Evolutionary conservation across 2,113 vertebrate genomes (phyloP).

Genomic region (Lynx canadensis): DNA sequence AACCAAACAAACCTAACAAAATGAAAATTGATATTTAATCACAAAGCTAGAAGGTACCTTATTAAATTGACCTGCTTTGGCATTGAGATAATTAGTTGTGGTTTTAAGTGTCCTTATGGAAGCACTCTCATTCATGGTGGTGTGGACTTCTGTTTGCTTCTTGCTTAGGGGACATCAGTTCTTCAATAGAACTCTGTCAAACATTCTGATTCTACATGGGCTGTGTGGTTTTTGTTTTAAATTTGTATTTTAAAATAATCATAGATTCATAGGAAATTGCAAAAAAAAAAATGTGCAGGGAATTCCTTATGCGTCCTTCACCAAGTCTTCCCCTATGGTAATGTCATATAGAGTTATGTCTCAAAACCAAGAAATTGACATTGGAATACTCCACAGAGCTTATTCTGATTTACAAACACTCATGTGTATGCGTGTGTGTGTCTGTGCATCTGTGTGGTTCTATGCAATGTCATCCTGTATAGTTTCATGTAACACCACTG

Average conservation of each 20-base stretch:
- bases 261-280: neutral
- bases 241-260: slow-evolving; percentile 23
- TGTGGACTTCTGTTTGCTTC: neutral
- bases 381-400: neutral
- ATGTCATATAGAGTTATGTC: neutral
- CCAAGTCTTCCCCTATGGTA: neutral
- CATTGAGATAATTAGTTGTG: neutral
- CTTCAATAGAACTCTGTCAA: neutral
- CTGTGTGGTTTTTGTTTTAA: neutral
- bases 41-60: neutral
- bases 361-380: neutral
- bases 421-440: neutral
- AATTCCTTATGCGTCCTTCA: neutral
- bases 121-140: neutral
- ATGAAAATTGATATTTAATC: neutral
- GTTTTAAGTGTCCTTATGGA: neutral
- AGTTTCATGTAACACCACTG: neutral
- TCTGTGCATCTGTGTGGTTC: neutral
- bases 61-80: neutral
- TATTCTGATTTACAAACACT: neutral
- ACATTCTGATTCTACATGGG: neutral
- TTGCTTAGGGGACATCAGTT: neutral
- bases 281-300: neutral
- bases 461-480: neutral
- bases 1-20: slow-evolving; percentile 8